A percentile compares a stretch with the other conserved stretches of the same genome.
Evolutionary conservation across 1,140 invertebrate species (phyloP).

Genomic region (Araneus ventricosus): DNA sequence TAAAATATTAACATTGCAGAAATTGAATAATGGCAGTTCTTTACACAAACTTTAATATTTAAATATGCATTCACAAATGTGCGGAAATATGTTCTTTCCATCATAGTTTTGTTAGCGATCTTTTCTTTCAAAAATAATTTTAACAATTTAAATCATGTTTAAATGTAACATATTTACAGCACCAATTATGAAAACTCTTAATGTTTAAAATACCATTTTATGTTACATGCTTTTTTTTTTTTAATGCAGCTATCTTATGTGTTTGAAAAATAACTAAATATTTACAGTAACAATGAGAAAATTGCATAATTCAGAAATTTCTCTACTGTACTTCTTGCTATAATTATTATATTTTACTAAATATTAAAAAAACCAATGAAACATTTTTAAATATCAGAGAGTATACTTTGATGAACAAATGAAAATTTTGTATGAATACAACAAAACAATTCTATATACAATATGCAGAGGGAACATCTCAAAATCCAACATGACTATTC

Average conservation of each 20-base stretch:
- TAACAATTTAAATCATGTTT: constrained; percentile 24
- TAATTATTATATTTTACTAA: not conserved
- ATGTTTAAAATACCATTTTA: constrained; percentile 8
- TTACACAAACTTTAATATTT: not conserved
- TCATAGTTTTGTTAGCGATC: not conserved
- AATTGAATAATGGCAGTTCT: not conserved
- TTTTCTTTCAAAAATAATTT: constrained; percentile 33
- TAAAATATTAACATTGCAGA: not conserved
- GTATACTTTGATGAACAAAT: not conserved
- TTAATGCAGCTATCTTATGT: not conserved
- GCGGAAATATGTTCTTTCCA: not conserved
- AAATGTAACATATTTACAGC: constrained; percentile 61
- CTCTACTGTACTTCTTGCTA: not conserved
- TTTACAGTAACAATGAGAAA: constrained; percentile 1
- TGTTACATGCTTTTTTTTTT: not conserved
- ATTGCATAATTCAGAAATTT: not conserved
- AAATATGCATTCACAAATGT: not conserved
- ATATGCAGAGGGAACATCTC: not conserved
- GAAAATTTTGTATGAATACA: not conserved
- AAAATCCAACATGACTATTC: not conserved
- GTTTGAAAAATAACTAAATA: not conserved
- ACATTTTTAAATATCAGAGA: not conserved
- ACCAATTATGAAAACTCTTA: constrained; percentile 25
- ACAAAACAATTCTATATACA: not conserved
- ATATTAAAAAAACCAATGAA: not conserved